phyloP scores from a whole-genome alignment of 2,113 vertebrate genomes.

The Cacatua alba region DNA sequence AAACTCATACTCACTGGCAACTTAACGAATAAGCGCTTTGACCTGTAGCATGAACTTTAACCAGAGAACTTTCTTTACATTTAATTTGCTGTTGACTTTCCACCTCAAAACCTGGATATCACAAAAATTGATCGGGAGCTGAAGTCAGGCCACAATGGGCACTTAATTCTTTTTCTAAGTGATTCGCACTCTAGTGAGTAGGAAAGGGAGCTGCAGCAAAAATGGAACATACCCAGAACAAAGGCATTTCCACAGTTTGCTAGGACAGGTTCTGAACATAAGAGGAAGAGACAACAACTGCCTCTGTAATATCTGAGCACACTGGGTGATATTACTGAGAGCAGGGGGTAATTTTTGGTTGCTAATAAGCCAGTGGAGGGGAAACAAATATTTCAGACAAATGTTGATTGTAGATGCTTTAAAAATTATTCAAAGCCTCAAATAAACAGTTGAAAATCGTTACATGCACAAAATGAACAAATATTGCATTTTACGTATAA shows the following conservation, averaged over 20 bases:
- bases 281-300: not conserved
- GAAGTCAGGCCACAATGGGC: not conserved
- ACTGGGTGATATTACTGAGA: not conserved
- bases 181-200: not conserved
- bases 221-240: not conserved
- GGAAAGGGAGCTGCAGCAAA: not conserved
- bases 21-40: not conserved
- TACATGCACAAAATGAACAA: constrained; percentile 29
- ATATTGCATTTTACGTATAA: not conserved
- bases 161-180: not conserved
- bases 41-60: not conserved
- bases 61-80: not conserved
- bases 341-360: not conserved
- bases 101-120: not conserved
- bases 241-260: not conserved
- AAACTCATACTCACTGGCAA: not conserved
- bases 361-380: not conserved
- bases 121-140: not conserved
- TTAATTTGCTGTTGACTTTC: not conserved
- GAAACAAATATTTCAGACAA: not conserved
- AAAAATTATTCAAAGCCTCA: not conserved
- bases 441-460: not conserved
- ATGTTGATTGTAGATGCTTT: not conserved
- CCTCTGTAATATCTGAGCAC: not conserved
- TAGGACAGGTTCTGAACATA: not conserved